phyloP scores from a whole-genome alignment of 2,797 vertebrate genomes.

The Adrianichthys oophorus region DNA sequence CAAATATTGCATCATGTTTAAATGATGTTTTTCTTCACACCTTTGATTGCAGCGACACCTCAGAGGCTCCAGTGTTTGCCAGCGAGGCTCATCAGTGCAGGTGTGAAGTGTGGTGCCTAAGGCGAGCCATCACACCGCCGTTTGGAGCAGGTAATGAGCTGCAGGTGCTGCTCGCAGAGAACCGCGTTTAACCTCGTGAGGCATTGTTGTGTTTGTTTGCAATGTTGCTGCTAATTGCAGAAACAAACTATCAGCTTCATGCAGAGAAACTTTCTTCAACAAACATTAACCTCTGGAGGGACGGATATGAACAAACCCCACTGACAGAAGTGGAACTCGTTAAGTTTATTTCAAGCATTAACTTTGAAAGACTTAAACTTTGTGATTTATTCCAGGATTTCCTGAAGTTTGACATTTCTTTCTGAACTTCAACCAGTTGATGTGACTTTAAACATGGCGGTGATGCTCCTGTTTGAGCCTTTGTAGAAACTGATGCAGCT shows the following conservation, averaged over 20 bases:
- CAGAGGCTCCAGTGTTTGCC: not conserved
- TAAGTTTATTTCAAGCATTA: not conserved
- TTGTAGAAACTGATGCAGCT: too few species aligned
- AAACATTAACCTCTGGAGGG: conserved; percentile 2
- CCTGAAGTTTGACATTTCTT: too few species aligned
- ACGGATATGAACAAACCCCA: not conserved
- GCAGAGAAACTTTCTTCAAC: not conserved
- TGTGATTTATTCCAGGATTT: too few species aligned
- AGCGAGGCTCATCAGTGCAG: not conserved
- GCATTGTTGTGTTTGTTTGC: not conserved
- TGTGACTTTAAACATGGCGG: too few species aligned
- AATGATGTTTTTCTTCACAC: conserved; percentile 30
- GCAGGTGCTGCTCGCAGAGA: not conserved
- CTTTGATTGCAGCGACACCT: conserved; percentile 27
- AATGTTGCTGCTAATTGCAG: not conserved
- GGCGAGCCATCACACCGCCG: not conserved
- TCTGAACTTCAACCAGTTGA: too few species aligned
- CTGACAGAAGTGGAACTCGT: not conserved
- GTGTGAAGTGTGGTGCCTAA: conserved; percentile 15
- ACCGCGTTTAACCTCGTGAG: not conserved
- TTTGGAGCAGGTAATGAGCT: conserved; percentile 14
- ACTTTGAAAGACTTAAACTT: not conserved
- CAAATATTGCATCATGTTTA: conserved; percentile 1
- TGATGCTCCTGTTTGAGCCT: too few species aligned
- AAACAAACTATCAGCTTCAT: not conserved